Evolutionary conservation across 64 coral and sea anemone genomes (phyloP).

Genomic region (Astreopora myriophthalma): DNA sequence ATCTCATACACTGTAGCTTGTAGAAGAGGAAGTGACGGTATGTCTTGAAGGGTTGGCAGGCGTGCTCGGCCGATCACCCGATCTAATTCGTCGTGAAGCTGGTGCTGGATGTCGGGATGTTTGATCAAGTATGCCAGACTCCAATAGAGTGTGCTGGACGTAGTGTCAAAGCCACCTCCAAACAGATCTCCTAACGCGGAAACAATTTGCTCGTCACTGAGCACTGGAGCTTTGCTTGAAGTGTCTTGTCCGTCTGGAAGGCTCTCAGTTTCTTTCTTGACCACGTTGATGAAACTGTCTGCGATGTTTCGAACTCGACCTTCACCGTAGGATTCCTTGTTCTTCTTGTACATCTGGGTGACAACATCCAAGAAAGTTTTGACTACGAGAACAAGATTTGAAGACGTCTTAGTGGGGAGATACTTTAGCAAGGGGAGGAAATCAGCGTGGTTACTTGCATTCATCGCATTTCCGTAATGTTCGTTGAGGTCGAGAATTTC

Average conservation of each 20-base stretch:
- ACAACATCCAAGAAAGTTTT: not conserved
- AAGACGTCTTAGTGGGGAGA: conserved; percentile 42
- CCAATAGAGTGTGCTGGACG: conserved; percentile 63
- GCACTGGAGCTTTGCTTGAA: too few relatives aligned
- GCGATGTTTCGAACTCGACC: not conserved
- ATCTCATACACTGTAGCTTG: conserved; percentile 74
- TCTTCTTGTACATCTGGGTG: conserved; percentile 55
- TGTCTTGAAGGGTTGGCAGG: conserved; percentile 41
- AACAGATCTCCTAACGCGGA: too few relatives aligned
- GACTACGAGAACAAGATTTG: not conserved
- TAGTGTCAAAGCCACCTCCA: not conserved
- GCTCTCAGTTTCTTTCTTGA: too few relatives aligned
- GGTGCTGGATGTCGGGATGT: conserved; percentile 55
- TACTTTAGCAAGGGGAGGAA: conserved; percentile 69
- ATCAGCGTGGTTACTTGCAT: conserved; percentile 54
- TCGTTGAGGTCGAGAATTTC: conserved; percentile 48
- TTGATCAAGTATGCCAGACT: conserved; percentile 70
- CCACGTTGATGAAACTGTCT: too few relatives aligned
- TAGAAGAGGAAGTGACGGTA: conserved; percentile 60
- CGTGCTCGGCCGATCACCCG: conserved; percentile 36
- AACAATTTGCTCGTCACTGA: too few relatives aligned
- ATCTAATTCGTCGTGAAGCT: conserved; percentile 69
- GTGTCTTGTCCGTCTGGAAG: too few relatives aligned
- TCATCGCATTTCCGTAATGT: conserved; percentile 41
- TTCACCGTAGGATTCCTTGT: conserved; percentile 58